Evolutionary conservation across 2,888 invertebrate species (phyloP), one percentile per base, ranked within the genome.

Genomic region (Ypsolopha scabrella): DNA sequence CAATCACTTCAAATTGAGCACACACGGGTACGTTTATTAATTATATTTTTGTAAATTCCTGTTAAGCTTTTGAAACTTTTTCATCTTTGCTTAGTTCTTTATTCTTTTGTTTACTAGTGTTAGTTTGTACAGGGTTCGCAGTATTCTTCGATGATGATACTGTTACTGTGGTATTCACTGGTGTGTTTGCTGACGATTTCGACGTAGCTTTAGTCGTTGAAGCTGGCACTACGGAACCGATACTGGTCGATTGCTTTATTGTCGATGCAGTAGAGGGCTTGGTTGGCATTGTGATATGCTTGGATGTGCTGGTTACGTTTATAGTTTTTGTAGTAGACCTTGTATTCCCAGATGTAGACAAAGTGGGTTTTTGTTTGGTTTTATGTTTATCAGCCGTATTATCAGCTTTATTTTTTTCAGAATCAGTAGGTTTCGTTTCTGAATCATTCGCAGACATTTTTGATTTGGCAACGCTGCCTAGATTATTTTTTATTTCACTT

Each of bases 1-100:
- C 45, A 71, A 74, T 64, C 64, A 64, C 65, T 63, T 68, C 65
- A 62, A 62, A 60, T 73, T 74, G 74, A 74, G 73, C 74, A 59
- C 58, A 60, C 61, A 54, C 67, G 9, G 34, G 14, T 10, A 24
- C 62, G 60, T 57, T 58, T 61, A 54, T 61, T 68, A 67, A 57
- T 54, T 49, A 57, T 58, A 48, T 58, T 55, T 57, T 56, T 51
- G 54, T 58, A 51, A 52, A 50, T 51, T 48, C 14, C 38, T 46
- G 50, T 51, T 54, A 48, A 50, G 46, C 35, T 14, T 52, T 52
- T 45, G 48, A 53, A 57, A 44, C 54, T 59, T 68, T 67, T 49
- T 38, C 57, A 50, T 58, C 60, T 52, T 65, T 68, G 54, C 58
- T 61, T 48, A 56, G 46, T 53, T 66, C 66, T 50, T 55, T 64